Base-by-base conservation (phyloP, 2,113 vertebrate genomes). In the Callipepla squamata region DNA sequence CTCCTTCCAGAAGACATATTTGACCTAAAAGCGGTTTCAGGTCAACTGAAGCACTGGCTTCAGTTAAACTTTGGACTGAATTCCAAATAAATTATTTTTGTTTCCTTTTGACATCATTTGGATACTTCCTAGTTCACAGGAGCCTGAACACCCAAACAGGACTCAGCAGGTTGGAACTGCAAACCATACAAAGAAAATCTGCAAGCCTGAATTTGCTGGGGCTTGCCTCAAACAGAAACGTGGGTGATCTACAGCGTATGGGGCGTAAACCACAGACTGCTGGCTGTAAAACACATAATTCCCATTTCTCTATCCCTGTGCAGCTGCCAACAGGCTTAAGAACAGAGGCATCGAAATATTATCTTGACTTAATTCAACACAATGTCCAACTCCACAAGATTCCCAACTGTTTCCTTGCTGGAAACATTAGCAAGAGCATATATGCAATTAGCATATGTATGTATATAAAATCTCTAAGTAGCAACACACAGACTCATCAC, bases 121-220 rank as follows among this genome's bases (percentile, higher is more conserved):
- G 63, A 79, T 79, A 81, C 21, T 95, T 95, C 89, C 89, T 82
- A 85, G 84, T 80, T 96, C 89, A 85, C 89, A 85, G 45, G 42
- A 73, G 67, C 53, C 69, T 69, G 58, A 93, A 38, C 74, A 81
- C 40, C 58, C 74, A 58, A 69, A 85, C 80, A 82, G 67, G 87
- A 89, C 78, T 81, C 58, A 34, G 78, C 86, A 89, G n/a, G 89
- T 58, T 86, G 53, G 67, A 73, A 50, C 25, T 73, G 25, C 74
- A 80, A 78, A 36, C 36, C 45, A 8, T 36, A 76, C 78, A 66
- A 79, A 91, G 84, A 73, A 84, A 50, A 11, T 58, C 58, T 81
- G 78, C 92, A 84, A 87, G 92, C 72, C 86, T 87, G 84, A 74
- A 80, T 92, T 53, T 95, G 95, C 91, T n/a, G 70, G 47, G 87